Evolutionary conservation across 1,140 invertebrate species (phyloP), one percentile per base, ranked within the genome.

Genomic region (Heliconius nattereri): DNA sequence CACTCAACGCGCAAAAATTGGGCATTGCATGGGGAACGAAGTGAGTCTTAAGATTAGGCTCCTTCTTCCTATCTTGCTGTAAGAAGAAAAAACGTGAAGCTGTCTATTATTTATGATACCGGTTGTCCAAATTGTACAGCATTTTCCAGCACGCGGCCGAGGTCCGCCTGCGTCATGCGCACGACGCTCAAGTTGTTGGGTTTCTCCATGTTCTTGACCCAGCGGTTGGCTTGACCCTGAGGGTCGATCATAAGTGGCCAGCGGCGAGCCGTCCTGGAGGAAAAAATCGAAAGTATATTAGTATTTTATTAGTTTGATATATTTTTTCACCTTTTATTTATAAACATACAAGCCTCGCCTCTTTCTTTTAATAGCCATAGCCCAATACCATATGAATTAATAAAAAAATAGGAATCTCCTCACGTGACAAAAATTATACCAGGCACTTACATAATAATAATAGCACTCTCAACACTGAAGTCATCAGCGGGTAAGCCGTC

Each of bases 231-330:
- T 94, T 99, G 98, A 11, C 96, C 97, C 95, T 99, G 98, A 0
- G 98, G 98, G 95, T 99, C 98, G 85, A 99, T 98, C 96, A 99
- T 98, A 23, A 99, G 89, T 0, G 98, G 97, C 97, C 98, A 98
- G 82, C 98, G 96, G 81, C 97, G 96, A 7, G 98, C 96, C 89
- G 97, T 97, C 89, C 97, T 98, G 71, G 49, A 80, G 78, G 52
- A 49, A 16, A 71, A 78, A 23, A 37, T 45, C 19, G 7, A 45
- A 26, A 35, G 6, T 35, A 35, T 19, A 71, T 75, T 45, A 16
- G 13, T 45, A 45, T 45, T 45, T 45, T 16, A 45, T 45, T 16
- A 45, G 40, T 45, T 45, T 16, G 19, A 52, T 52, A 20, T 52
- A 52, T 20, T 20, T 52, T 52, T 20, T 9, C 11, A 11, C 40